Conservation (phyloP, 2,888 invertebrate genomes). For the Calephelis perditalis region DNA sequence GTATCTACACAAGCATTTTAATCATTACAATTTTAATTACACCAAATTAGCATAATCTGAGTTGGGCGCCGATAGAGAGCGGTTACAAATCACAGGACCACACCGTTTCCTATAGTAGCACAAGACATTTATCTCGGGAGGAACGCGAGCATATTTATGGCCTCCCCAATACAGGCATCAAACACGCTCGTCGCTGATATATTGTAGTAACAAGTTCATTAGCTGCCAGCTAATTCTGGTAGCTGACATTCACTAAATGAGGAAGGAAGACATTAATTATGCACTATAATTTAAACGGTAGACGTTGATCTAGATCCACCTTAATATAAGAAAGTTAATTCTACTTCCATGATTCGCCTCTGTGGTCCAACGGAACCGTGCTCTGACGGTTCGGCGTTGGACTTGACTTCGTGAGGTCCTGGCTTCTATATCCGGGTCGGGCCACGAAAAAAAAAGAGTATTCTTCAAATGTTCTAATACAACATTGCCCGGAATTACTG, state of each 20-base stretch:
- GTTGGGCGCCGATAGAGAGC: neutral
- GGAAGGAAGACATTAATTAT: constrained; percentile 49
- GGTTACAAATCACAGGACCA: constrained; percentile 5
- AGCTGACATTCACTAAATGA: constrained; percentile 40
- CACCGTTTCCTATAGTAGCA: neutral
- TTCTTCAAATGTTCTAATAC: no score
- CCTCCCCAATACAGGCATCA: constrained; percentile 18
- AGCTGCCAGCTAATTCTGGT: constrained; percentile 54
- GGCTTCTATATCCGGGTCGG: no score
- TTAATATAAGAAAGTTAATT: neutral
- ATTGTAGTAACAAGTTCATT: constrained; percentile 55
- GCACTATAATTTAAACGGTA: constrained; percentile 29
- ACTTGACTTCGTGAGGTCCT: no score
- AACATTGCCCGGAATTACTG: no score
- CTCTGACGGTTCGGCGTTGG: no score
- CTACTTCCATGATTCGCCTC: neutral
- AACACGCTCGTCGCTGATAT: constrained; percentile 44
- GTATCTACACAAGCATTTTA: neutral
- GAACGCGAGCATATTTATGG: constrained; percentile 17
- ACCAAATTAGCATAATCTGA: neutral
- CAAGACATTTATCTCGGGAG: constrained; percentile 1
- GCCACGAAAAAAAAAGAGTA: no score
- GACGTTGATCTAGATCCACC: neutral
- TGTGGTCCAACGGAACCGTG: no score
- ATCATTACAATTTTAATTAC: neutral